Percentiles rank a stretch among this genome's conserved stretches.
These are phyloP conservation scores for Rhea americana DNA, from an alignment of 2,113 vertebrate genomes.

Conservation along the genomic window DNA sequence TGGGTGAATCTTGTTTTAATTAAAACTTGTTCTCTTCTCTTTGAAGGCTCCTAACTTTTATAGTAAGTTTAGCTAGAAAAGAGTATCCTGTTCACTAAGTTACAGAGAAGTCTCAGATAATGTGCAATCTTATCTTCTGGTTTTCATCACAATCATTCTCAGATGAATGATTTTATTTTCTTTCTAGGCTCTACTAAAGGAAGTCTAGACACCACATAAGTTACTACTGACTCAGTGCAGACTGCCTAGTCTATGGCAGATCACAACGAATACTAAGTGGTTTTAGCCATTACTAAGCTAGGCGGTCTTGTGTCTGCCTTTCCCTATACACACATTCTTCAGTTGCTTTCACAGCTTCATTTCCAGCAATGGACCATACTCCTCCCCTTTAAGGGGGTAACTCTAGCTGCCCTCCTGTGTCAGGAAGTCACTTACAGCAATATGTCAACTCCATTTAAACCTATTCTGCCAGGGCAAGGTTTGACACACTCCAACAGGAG, in stretches of 20 bases:
- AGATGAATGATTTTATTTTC: neutral
- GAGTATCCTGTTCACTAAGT: neutral
- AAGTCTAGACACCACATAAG: neutral
- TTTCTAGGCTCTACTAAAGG: neutral
- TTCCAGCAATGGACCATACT: neutral
- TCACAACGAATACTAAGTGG: neutral
- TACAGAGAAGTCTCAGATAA: constrained; percentile 7
- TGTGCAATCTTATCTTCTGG: neutral
- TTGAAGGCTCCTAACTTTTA: neutral
- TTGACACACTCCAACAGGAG: neutral
- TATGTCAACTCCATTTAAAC: neutral
- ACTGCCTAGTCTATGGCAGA: neutral
- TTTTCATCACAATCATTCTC: neutral
- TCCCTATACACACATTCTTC: neutral
- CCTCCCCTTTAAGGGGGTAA: neutral
- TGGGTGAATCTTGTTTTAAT: neutral
- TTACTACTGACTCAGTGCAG: neutral
- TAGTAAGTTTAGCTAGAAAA: neutral
- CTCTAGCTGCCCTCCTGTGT: neutral
- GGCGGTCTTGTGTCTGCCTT: neutral
- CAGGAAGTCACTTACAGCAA: neutral
- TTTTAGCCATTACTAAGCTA: neutral
- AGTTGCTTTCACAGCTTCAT: neutral
- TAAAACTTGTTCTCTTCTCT: neutral
- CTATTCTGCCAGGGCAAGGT: neutral